These are phyloP conservation scores for Potamarius usumacintae DNA, from an alignment of 2,113 vertebrate species.

Conservation along the genomic window DNA sequence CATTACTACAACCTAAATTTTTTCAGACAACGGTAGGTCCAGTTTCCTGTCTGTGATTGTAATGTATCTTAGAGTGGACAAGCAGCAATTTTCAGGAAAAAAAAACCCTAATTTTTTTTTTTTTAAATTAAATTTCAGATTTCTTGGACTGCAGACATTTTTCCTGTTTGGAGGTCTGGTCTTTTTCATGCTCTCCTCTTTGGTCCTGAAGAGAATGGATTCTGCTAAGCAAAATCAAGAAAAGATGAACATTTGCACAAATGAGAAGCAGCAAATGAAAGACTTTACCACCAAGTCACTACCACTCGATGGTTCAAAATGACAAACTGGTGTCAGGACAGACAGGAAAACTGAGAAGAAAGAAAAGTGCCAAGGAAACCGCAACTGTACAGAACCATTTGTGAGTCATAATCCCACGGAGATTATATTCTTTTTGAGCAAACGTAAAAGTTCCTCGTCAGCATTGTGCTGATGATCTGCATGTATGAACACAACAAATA, in stretches of 20 bases:
- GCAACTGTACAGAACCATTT: background rate
- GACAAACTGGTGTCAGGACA: background rate
- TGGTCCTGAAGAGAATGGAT: constrained; percentile 58
- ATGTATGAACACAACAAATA: background rate
- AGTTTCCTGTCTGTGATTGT: no score
- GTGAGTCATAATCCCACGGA: background rate
- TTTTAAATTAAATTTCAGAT: constrained; percentile 64
- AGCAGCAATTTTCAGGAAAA: background rate
- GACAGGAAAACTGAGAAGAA: background rate
- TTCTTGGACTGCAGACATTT: constrained; percentile 78
- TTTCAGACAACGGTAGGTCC: constrained; percentile 80
- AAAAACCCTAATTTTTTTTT: background rate
- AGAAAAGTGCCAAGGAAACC: background rate
- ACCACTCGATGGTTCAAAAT: background rate
- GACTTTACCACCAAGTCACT: background rate
- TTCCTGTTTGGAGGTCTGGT: constrained; percentile 72
- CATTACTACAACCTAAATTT: constrained; percentile 82
- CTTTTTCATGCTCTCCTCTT: constrained; percentile 68
- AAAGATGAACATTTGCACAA: background rate
- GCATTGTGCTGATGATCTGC: background rate
- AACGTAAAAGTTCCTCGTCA: no score
- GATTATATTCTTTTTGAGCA: no score
- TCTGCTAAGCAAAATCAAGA: background rate
- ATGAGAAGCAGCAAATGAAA: constrained; percentile 1
- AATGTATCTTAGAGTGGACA: background rate